Evolutionary conservation across 1,140 invertebrate genomes (phyloP), one percentile per base, ranked within the genome.

Genomic region (Ceratitis capitata): DNA sequence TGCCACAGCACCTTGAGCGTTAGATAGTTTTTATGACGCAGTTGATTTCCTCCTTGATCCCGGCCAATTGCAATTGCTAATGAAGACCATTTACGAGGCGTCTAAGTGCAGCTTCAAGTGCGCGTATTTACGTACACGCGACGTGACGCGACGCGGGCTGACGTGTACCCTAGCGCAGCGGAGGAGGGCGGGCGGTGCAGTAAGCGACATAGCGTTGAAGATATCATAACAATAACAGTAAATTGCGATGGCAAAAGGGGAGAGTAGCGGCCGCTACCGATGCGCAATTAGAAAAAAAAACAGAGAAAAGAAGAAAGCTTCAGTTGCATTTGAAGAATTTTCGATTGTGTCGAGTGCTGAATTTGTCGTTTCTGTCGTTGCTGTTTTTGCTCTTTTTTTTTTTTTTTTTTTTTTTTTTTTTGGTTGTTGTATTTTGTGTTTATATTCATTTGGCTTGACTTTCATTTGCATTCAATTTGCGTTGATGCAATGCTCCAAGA

Each of bases 401-500:
- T n/a, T n/a, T n/a, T n/a, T n/a, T n/a, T n/a, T n/a, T n/a, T n/a
- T n/a, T n/a, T n/a, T n/a, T n/a, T n/a, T n/a, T n/a, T n/a, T n/a
- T n/a, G 26, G 64, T 29, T 29, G 64, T 74, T 23, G 23, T 35
- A n/a, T 4, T 32, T 53, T 9, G 53, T 56, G 49, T 39, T 58
- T 58, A 35, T 58, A 4, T 49, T 35, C 42, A 19, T 83, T 58
- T 83, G 9, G 35, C 23, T 49, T 83, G 19, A 88, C 89, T 90
- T 91, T 91, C 89, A 91, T 91, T 91, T 91, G 89, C 89, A 91
- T 91, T 91, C 89, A 91, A 91, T 90, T 91, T 91, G 88, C 87
- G 88, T 87, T 89, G 86, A 84, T 84, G 86, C 86, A 16, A 87
- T 87, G 9, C 32, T 23, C n/a, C 39, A 78, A 78, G 39, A 78